These are phyloP conservation scores for Phacellophora camtschatica DNA, from an alignment of 30 jellyfish, hydroid and myxozoan species.

Conservation along the genomic window DNA sequence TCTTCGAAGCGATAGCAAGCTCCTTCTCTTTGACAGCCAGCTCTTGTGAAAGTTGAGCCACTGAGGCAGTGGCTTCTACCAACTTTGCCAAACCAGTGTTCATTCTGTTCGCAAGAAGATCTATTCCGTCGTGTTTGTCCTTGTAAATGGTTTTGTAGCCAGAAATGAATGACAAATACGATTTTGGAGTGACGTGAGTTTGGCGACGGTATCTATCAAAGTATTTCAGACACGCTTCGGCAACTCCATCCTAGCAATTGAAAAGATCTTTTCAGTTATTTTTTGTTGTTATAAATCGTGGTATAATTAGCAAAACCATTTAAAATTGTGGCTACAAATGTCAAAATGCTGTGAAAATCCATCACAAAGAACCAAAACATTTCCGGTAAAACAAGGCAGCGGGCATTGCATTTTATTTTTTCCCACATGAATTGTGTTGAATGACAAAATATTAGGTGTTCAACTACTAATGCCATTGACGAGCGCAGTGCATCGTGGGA, in stretches of 20 bases:
- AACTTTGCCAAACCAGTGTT: slow-evolving; percentile 80
- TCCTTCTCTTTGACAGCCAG: slow-evolving; percentile 88
- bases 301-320: too few species aligned
- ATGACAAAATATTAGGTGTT: too few species aligned
- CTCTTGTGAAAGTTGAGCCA: slow-evolving; percentile 79
- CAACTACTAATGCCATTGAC: too few species aligned
- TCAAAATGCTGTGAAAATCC: too few species aligned
- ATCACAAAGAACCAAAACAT: too few species aligned
- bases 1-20: slow-evolving; percentile 80
- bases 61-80: slow-evolving; percentile 88
- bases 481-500: too few species aligned
- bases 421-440: too few species aligned
- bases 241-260: slow-evolving; percentile 79
- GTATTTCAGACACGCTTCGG: slow-evolving; percentile 71
- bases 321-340: too few species aligned
- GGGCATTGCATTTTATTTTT: too few species aligned
- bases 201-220: slow-evolving; percentile 90
- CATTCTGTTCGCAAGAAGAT: slow-evolving; percentile 71
- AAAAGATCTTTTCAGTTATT: too few species aligned
- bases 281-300: too few species aligned
- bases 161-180: slow-evolving; percentile 79
- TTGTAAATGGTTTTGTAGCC: slow-evolving; percentile 73
- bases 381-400: too few species aligned
- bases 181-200: slow-evolving; percentile 93
- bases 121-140: slow-evolving; percentile 70